Evolutionary conservation across 2,797 vertebrate genomes (phyloP), one percentile per base, ranked within the genome.

Genomic region (Caiman crocodilus): DNA sequence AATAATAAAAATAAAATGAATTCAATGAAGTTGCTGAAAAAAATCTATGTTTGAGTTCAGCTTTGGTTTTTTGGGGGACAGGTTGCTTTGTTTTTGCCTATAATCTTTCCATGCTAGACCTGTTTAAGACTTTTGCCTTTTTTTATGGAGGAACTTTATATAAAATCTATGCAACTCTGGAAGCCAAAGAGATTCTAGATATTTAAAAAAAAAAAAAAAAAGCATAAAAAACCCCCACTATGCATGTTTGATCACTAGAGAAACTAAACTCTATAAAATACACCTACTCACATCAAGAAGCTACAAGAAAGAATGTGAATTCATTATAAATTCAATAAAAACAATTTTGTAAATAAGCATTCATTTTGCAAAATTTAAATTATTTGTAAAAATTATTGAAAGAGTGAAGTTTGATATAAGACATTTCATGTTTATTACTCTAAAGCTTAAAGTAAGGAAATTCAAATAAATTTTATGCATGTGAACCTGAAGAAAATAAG

Each of bases 1-100:
- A 82, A 93, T 90, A 98, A 97, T 97, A 97, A 97, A 98, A 97
- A 69, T 87, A 95, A 98, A 98, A 97, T 93, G 4, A 97, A 97
- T 96, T 96, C 92, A 97, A 96, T 92, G 88, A 92, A 94, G 96
- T 94, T 95, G 78, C 63, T 96, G 65, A 96, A 86, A 93, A 95
- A 92, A 94, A 75, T 64, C 88, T 59, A 79, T 6, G 84, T 77
- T 93, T 50, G 42, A 10, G 42, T 50, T 50, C 10, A 50, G 42
- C 42, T 50, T 50, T 50, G 42, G 42, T 10, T 50, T 50, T 50
- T 10, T 9, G 7, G 42, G 42, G 25, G 23, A 15, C 6, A 23
- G 21, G 42, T 73, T 91, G 90, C 89, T 87, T 92, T 88, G 91
- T 92, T 91, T 90, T 87, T 92, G 28, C 80, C 84, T 81, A 17